Percentiles rank a stretch among this genome's conserved stretches.
Evolutionary conservation across 2,113 vertebrate genomes (phyloP).

Genomic region (Mormoops blainvillei): DNA sequence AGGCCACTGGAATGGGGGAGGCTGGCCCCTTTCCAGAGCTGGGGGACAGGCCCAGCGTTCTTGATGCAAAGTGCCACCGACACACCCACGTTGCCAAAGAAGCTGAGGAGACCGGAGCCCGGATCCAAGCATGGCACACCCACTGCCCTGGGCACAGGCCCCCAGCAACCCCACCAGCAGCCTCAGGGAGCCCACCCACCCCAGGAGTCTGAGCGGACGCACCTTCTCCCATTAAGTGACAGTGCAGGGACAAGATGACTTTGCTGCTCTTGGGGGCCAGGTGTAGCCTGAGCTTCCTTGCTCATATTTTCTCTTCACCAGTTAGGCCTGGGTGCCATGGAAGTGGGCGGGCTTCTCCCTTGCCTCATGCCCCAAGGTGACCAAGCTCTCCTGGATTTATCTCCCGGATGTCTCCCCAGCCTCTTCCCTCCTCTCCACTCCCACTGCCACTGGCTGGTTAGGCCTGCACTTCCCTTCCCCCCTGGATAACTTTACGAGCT

Average conservation of each 20-base stretch:
- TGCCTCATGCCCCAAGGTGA: not conserved
- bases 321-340: not conserved
- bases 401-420: fast-evolving
- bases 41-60: not conserved
- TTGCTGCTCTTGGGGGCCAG: not conserved
- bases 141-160: not conserved
- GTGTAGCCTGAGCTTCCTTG: not conserved
- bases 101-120: not conserved
- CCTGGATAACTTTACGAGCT: not conserved
- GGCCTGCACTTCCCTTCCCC: not conserved
- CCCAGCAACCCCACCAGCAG: not conserved
- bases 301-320: not conserved
- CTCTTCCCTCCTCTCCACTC: not conserved
- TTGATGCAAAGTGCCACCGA: not conserved
- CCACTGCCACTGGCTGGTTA: not conserved
- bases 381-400: not conserved
- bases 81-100: not conserved
- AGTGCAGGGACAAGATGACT: not conserved
- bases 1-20: not conserved
- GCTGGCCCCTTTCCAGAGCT: not conserved
- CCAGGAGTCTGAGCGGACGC: fast-evolving
- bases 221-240: not conserved
- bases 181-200: not conserved
- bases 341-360: not conserved
- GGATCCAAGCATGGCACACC: not conserved